Evolutionary conservation across 1,140 invertebrate species (phyloP), one percentile per base, ranked within the genome.

Genomic region (Potamilus streckersoni): DNA sequence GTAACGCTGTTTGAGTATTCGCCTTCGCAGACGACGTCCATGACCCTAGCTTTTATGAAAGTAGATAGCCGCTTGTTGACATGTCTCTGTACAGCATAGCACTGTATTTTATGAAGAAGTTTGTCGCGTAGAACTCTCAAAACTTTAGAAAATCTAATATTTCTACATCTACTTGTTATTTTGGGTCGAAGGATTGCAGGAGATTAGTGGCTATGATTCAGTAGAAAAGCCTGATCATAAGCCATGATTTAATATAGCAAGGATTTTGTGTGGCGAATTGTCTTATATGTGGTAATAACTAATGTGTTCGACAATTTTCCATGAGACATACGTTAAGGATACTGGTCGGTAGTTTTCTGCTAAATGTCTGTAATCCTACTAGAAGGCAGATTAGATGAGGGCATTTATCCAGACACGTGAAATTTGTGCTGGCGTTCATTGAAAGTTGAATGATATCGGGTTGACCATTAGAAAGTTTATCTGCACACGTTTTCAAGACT

Each of bases 231-330:
- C 72, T 61, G 66, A 55, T 6, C 79, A n/a, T 31, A 80, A 80
- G 38, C 75, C 76, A 55, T 78, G 79, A 57, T 78, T 78, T 5
- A 75, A 58, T 58, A 15, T 8, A 17, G 72, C 74, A 13, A 74
- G 69, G 31, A 77, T 72, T 17, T 55, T 58, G 66, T 80, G 71
- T 55, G 60, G 77, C 74, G 58, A 80, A 20, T 38, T 78, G 75
- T n/a, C 63, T 49, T 16, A 74, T 8, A 72, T 68, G 56, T 79
- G 69, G 59, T 61, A 66, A 57, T 69, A 79, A 8, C 68, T 70
- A 16, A 76, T 79, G 59, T 80, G 73, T 69, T 77, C 71, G 17
- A 77, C 38, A 13, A 73, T 23, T 66, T 80, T 80, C 23, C 49
- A 72, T 16, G 61, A 16, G 16, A 79, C 74, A 31, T 49, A 79